Evolutionary conservation across 2,797 vertebrate species (phyloP), one percentile per base, ranked within the genome.

Genomic region (Pseudomugil gertrudae): DNA sequence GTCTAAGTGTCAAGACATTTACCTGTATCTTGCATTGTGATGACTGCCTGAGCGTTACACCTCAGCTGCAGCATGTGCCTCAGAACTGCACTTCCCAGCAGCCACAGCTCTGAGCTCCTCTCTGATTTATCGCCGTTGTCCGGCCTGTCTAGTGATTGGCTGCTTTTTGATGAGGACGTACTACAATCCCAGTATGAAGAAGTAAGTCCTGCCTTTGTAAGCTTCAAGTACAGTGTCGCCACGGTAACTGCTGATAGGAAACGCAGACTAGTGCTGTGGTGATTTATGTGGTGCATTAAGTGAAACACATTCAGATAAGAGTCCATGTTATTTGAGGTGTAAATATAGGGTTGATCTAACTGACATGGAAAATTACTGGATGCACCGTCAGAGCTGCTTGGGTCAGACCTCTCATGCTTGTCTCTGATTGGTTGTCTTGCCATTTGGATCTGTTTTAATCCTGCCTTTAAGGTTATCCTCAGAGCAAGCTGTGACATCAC

Each of bases 1-100:
- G 15, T 21, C 26, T 15, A 40, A 27, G n/a, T 23, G 27, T 27
- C 6, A 56, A 40, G 14, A 57, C 30, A 35, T 40, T 57, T 53
- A 98, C 96, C 96, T 69, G 87, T 86, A 0, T 95, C 92, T 58
- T 91, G 92, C 50, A 96, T 74, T 13, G 70, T 57, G n/a, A 92
- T 86, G 78, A 99, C 82, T 0, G 96, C 97, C 87, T 99, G 97
- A 5, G 96, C 95, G 0, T 99, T 99, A 72, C 96, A 98, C 14
- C 93, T 93, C 23, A 99, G 94, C 88, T 99, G 98, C 66, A 99
- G 79, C 79, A 96, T 2, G 30, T 99, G 98, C 50, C 93, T 95
- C 79, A 99, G 89, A 87, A 95, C 92, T 1, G 93, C 94, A 82
- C 93, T 91, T 88, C 95, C 97, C 87, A 97, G 73, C 24, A 87